Base-by-base conservation (phyloP, 1,140 invertebrate genomes). In the Papilio helenus region DNA sequence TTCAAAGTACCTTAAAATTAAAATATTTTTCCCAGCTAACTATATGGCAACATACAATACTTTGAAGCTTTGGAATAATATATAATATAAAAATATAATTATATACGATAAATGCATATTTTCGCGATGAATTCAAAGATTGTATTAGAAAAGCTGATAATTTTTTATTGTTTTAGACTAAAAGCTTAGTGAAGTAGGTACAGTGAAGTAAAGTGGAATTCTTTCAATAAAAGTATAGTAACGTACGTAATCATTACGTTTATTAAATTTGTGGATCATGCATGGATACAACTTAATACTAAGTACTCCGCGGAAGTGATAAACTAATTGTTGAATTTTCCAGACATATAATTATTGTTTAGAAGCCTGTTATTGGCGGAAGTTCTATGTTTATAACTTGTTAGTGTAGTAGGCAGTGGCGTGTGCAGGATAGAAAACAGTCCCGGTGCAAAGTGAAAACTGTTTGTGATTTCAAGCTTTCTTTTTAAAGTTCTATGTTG, bases 391-490 rank as follows among this genome's bases (percentile, higher is more conserved):
- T 77, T 76, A 55, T 76, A 34, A n/a, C 29, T 76, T 18, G 44
- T 73, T 42, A 23, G 23, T 46, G 44, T 74, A 44, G n/a, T 23
- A 23, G 18, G 18, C 20, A 61, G 55, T 42, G 44, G 42, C 55
- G 51, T 58, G 34, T 55, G 51, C 34, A 73, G 23, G 44, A 18
- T 77, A 76, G 26, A 76, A 76, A 58, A 65, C 58, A 65, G 61
- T 42, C n/a, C 34, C 18, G 76, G 55, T 58, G 61, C 34, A 65
- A 42, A 77, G 76, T 39, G 74, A 77, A 77, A 77, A 20, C 76
- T 65, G 76, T 49, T 73, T 73, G 44, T 29, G 23, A 77, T 77
- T 77, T 77, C 55, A 79, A 82, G 82, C 84, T 85, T 85, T 85
- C 82, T 81, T 85, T 85, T 81, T 55, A 72, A 68, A 58, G 65